These are phyloP conservation scores for Yoshiicerus persimilis DNA, from an alignment of 1,140 invertebrate species.

Conservation along the genomic window DNA sequence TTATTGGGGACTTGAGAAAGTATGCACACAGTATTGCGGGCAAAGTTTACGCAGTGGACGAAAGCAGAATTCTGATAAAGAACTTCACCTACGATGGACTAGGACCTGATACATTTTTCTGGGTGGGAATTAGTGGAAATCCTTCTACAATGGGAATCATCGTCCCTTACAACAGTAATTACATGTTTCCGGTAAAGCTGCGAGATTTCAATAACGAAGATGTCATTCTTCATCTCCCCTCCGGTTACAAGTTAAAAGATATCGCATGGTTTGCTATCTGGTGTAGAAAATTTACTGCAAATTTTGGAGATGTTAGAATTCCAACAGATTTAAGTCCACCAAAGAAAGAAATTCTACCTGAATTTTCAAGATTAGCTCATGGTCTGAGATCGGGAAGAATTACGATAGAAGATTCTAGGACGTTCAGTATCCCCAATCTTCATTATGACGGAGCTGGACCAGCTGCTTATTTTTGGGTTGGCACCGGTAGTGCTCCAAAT, in stretches of 20 bases:
- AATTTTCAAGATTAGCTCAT: slow-evolving; percentile 81
- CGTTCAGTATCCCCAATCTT: slow-evolving; percentile 88
- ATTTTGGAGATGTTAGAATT: slow-evolving; percentile 81
- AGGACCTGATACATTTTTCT: slow-evolving; percentile 80
- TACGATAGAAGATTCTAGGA: slow-evolving; percentile 85
- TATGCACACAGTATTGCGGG: slow-evolving; percentile 71
- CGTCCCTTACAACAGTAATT: slow-evolving; percentile 79
- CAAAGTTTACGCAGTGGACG: slow-evolving; percentile 80
- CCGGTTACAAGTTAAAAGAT: slow-evolving; percentile 77
- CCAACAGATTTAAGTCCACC: slow-evolving; percentile 72
- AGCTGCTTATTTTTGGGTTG: slow-evolving; percentile 91
- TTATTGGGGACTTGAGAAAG: slow-evolving; percentile 66
- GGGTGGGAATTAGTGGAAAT: slow-evolving; percentile 74
- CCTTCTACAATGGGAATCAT: slow-evolving; percentile 77
- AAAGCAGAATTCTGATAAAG: slow-evolving; percentile 81
- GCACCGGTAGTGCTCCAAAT: slow-evolving; percentile 77
- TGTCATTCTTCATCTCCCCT: slow-evolving; percentile 78
- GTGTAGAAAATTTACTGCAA: slow-evolving; percentile 86
- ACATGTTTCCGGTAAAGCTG: too few relatives aligned
- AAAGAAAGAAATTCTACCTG: slow-evolving; percentile 69
- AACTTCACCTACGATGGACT: slow-evolving; percentile 83
- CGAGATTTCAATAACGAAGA: slow-evolving; percentile 73
- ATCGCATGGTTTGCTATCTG: slow-evolving; percentile 87
- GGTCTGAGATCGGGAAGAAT: slow-evolving; percentile 86
- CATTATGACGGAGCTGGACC: slow-evolving; percentile 87